Conservation (phyloP, 2,797 vertebrate genomes). For the Otolemur crassicaudatus region DNA sequence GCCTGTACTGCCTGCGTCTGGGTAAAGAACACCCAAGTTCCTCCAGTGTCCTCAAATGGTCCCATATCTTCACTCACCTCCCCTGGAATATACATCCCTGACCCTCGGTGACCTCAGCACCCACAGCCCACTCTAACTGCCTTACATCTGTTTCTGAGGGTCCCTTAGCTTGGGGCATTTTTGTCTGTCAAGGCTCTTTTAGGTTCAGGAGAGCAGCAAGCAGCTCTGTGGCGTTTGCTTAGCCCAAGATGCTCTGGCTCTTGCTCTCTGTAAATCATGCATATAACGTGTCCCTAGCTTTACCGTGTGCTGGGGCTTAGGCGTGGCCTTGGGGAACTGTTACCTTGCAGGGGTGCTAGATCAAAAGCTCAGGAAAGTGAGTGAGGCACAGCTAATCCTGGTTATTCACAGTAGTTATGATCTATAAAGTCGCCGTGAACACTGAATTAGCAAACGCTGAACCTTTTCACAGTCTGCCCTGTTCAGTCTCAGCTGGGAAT, state of each 20-base stretch:
- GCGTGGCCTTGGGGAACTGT: not conserved
- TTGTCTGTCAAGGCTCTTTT: not conserved
- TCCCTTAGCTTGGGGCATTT: not conserved
- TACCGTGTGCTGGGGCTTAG: not conserved
- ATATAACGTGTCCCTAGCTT: not conserved
- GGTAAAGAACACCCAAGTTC: not conserved
- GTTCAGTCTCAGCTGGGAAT: not conserved
- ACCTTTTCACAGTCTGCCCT: not conserved
- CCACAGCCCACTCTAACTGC: not conserved
- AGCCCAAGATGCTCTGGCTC: not conserved
- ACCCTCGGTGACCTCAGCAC: not conserved
- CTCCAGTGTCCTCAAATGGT: not conserved
- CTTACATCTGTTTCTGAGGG: not conserved
- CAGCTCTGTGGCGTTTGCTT: not conserved
- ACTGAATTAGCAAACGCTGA: not conserved
- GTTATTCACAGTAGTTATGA: not conserved
- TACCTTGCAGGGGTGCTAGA: not conserved
- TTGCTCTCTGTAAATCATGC: not conserved
- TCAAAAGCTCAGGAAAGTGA: not conserved
- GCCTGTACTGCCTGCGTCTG: too few relatives aligned
- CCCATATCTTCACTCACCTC: rapidly evolving
- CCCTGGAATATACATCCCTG: not conserved
- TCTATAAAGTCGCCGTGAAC: not conserved
- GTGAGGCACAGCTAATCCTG: not conserved
- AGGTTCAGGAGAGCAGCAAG: not conserved